These are phyloP conservation scores for Sisyra nigra DNA, from an alignment of 2,888 invertebrate species.

Conservation along the genomic window DNA sequence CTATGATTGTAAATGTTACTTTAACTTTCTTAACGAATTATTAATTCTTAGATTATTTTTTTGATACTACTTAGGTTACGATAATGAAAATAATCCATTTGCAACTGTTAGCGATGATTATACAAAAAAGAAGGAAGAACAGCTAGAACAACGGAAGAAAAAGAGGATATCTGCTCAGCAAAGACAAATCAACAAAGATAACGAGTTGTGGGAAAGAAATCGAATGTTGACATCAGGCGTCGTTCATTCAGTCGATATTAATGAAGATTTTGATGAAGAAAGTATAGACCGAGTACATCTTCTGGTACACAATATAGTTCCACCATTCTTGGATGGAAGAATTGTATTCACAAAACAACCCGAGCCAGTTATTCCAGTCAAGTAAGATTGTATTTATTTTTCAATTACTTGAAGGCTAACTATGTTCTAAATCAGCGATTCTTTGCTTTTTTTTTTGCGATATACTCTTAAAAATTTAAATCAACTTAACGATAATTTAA, in stretches of 20 bases:
- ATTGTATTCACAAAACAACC: constrained; percentile 99
- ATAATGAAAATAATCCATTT: constrained; percentile 88
- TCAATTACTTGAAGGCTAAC: neutral
- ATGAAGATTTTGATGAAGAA: constrained; percentile 92
- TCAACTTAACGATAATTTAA: too few relatives aligned
- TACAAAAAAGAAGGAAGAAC: constrained; percentile 82
- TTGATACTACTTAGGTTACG: constrained; percentile 45
- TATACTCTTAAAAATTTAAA: too few relatives aligned
- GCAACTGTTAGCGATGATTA: constrained; percentile 80
- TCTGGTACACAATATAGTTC: constrained; percentile 93
- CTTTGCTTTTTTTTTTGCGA: neutral
- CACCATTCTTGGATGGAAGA: constrained; percentile 95
- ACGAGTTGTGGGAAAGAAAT: constrained; percentile 97
- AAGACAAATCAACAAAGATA: constrained; percentile 94
- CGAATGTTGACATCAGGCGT: constrained; percentile 93
- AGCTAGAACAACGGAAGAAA: constrained; percentile 76
- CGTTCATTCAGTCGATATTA: constrained; percentile 73
- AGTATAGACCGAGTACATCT: constrained; percentile 88
- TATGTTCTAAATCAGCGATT: neutral
- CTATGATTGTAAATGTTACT: too few relatives aligned
- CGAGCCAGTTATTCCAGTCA: constrained; percentile 93
- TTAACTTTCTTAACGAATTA: too few relatives aligned
- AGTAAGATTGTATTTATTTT: constrained; percentile 22
- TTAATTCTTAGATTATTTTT: neutral
- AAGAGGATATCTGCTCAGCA: constrained; percentile 91